These are phyloP conservation scores for Emys orbicularis DNA, from an alignment of 2,797 vertebrate genomes.

Conservation along the genomic window DNA sequence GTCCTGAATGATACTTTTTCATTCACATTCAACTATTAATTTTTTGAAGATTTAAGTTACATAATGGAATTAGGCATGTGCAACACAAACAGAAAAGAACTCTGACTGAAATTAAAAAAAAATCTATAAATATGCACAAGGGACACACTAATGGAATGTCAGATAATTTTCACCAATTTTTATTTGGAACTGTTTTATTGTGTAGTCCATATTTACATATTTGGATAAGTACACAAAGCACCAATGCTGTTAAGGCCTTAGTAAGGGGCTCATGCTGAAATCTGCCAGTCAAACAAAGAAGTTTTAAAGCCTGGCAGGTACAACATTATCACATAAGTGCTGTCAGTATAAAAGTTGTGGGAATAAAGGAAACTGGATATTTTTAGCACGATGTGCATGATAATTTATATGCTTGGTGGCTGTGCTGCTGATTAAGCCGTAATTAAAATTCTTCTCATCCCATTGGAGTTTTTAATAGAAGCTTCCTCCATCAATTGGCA, in stretches of 20 bases:
- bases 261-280: conserved; percentile 87
- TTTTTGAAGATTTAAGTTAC: conserved; percentile 91
- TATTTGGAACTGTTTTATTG: conserved; percentile 96
- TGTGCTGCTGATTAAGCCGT: conserved; percentile 99
- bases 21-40: conserved; percentile 88
- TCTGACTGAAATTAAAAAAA: conserved; percentile 81
- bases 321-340: conserved; percentile 95
- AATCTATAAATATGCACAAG: conserved; percentile 96
- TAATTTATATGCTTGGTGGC: conserved; percentile 99
- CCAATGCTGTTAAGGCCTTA: conserved; percentile 95
- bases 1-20: conserved; percentile 87
- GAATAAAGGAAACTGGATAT: conserved; percentile 95
- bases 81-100: conserved; percentile 87
- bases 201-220: conserved; percentile 98
- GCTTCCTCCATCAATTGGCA: conserved; percentile 90
- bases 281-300: conserved; percentile 86
- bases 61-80: conserved; percentile 91
- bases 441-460: conserved; percentile 96
- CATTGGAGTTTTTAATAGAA: conserved; percentile 91
- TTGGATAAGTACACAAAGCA: conserved; percentile 98
- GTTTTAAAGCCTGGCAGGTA: conserved; percentile 91
- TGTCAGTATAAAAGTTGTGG: conserved; percentile 93
- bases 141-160: conserved; percentile 93
- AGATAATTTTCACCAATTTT: conserved; percentile 95
- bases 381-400: conserved; percentile 99